These are phyloP conservation scores for Myzus persicae DNA, from an alignment of 1,140 invertebrate species.

Conservation along the genomic window DNA sequence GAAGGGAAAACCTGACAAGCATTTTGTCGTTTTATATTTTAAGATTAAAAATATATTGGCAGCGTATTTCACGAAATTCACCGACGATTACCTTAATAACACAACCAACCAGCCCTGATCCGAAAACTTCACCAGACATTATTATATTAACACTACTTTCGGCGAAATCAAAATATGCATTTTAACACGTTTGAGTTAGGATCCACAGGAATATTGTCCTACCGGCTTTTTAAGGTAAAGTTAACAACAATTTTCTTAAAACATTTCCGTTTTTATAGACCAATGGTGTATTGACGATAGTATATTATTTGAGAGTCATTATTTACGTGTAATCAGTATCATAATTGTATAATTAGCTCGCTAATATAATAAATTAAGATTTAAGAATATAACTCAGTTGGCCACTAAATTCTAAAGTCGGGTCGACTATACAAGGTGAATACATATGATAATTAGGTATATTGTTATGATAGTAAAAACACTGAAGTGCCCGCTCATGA, in stretches of 20 bases:
- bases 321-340: not conserved
- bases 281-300: not conserved
- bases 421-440: not conserved
- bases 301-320: not conserved
- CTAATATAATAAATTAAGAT: too few species aligned
- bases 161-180: not conserved
- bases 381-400: not conserved
- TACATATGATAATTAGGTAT: not conserved
- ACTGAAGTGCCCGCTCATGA: not conserved
- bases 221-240: not conserved
- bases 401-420: not conserved
- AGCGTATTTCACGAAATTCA: not conserved
- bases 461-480: not conserved
- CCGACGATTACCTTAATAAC: not conserved
- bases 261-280: not conserved
- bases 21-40: not conserved
- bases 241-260: not conserved
- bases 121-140: not conserved
- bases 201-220: not conserved
- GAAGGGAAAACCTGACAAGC: not conserved
- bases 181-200: not conserved
- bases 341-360: not conserved
- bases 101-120: not conserved
- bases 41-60: slow-evolving; percentile 22
- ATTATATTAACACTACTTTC: not conserved